Evolutionary conservation across 2,797 vertebrate species (phyloP), one percentile per base, ranked within the genome.

Genomic region (Myotis vivesi): DNA sequence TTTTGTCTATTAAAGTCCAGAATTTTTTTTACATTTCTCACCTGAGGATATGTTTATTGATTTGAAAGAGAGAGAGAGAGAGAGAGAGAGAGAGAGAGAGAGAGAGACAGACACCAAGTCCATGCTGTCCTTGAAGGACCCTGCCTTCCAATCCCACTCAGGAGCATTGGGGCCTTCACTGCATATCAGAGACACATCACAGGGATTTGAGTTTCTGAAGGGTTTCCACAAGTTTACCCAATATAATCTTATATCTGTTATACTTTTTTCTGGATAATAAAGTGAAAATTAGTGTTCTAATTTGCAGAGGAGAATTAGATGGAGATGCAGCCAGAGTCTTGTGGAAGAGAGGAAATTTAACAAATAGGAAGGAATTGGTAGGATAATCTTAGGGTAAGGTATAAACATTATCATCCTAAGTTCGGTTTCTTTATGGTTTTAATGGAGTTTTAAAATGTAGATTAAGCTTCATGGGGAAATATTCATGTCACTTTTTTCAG

Each of bases 401-500:
- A 44, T 59, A 55, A 89, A 93, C n/a, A 6, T 80, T 85, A 10
- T 69, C 15, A 55, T 87, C 81, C 19, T 46, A 57, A 44, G 22
- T 76, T 53, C 5, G n/a, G 53, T 55, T 66, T 84, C 20, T 33
- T 76, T 86, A 51, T 89, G 17, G 36, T 83, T 87, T 88, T 82
- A 72, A n/a, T 87, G 23, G 23, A 17, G 6, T 94, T 94, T 96
- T 77, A 46, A 77, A 82, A 86, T 82, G 71, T 10, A 92, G 64
- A 75, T 89, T 55, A 91, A 89, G 10, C 33, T 53, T 95, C 51
- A 82, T 8, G 7, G 66, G 19, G 89, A 84, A 94, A 72, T n/a
- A 85, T 33, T 17, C 17, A 11, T 44, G 30, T 41, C 33, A n/a
- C 41, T 73, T 38, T 85, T 91, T 85, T 82, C 20, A 64, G 30